Conservation (phyloP, 1,140 invertebrate genomes). For the Drosophila trapezifrons region DNA sequence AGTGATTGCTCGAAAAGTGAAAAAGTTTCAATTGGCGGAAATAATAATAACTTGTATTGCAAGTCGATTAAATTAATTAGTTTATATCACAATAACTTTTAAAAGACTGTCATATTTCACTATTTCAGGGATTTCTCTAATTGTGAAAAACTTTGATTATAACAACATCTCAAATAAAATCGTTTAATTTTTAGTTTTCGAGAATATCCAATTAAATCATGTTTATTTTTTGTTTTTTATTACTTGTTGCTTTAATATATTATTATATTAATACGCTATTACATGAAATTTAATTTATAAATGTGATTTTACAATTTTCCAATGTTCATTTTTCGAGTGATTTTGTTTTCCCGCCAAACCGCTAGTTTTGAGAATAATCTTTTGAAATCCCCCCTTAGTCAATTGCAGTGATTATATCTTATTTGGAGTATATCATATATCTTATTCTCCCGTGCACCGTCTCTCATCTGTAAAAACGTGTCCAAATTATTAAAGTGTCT, state of each 20-base stretch:
- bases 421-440: constrained; percentile 5
- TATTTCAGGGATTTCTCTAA: background rate
- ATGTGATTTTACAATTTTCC: background rate
- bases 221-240: background rate
- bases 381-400: background rate
- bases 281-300: background rate
- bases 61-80: background rate
- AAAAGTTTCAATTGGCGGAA: background rate
- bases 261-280: background rate
- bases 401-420: background rate
- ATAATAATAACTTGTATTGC: background rate
- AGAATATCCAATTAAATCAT: background rate
- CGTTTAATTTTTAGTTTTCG: background rate
- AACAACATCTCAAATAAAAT: background rate
- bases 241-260: background rate
- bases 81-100: background rate
- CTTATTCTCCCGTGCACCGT: background rate
- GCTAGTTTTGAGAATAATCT: background rate
- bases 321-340: background rate
- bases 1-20: constrained; percentile 11
- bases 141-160: background rate
- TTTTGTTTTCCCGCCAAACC: background rate
- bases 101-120: background rate
- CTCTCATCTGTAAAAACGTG: constrained; percentile 24
- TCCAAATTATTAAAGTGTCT: constrained; percentile 31